phyloP scores from a whole-genome alignment of 2,797 vertebrate genomes.

The Emydoidea blandingii region DNA sequence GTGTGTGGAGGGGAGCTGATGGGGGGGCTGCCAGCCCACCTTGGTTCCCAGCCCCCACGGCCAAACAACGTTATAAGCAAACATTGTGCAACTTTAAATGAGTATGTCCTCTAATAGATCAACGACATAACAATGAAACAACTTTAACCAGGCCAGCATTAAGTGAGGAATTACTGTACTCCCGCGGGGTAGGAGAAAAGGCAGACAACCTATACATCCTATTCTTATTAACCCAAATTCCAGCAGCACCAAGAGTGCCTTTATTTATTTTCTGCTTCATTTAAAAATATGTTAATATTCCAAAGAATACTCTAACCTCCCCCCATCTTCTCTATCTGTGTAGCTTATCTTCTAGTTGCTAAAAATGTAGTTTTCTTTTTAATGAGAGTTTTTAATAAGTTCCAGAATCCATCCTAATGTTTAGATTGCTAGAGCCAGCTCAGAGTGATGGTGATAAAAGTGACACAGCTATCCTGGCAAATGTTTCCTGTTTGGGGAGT shows the following conservation, averaged over 20 bases:
- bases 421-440: neutral
- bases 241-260: neutral
- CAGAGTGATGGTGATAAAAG: neutral
- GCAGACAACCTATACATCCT: slow-evolving; percentile 10
- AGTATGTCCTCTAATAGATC: no score
- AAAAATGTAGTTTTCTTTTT: neutral
- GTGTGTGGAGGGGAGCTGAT: no score
- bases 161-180: neutral
- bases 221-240: neutral
- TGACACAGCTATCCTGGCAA: neutral
- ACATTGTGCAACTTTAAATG: no score
- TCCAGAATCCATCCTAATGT: neutral
- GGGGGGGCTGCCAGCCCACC: no score
- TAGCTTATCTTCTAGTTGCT: neutral
- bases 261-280: neutral
- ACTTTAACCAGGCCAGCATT: no score
- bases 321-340: neutral
- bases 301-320: neutral
- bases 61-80: no score
- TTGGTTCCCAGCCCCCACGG: no score
- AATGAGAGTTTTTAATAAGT: neutral
- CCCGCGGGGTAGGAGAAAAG: neutral
- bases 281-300: slow-evolving; percentile 23
- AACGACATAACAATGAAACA: no score
- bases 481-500: neutral